Percentiles rank a stretch among this genome's conserved stretches.
phyloP scores from a whole-genome alignment of 2,113 vertebrate genomes.

The Apteryx mantelli region DNA sequence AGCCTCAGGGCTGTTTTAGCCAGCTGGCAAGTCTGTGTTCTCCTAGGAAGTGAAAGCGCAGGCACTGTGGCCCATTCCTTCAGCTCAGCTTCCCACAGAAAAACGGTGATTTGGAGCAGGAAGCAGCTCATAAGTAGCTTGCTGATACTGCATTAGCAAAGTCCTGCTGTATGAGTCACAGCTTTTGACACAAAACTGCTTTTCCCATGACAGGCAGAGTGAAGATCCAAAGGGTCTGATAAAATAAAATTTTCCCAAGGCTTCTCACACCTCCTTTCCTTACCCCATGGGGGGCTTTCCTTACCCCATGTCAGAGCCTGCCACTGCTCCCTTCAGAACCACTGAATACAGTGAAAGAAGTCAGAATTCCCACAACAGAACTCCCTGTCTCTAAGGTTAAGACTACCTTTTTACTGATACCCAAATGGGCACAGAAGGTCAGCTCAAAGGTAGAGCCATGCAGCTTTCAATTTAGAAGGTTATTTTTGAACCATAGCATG shows the following conservation, averaged over 20 bases:
- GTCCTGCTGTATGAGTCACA: rapidly evolving
- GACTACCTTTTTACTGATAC: background rate
- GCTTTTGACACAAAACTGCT: background rate
- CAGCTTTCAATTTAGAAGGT: background rate
- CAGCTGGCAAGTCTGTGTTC: background rate
- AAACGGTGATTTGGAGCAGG: rapidly evolving
- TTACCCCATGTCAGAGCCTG: background rate
- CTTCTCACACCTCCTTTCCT: background rate
- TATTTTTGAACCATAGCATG: background rate
- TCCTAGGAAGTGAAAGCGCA: background rate
- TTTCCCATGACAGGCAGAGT: background rate
- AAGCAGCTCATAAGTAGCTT: background rate
- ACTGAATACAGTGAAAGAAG: background rate
- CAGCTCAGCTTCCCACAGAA: background rate
- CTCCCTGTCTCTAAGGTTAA: background rate
- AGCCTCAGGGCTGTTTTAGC: background rate
- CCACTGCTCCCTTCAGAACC: background rate
- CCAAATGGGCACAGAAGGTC: background rate
- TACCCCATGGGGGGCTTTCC: background rate
- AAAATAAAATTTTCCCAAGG: background rate
- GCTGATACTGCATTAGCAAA: background rate
- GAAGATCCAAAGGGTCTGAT: background rate
- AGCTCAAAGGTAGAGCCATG: background rate
- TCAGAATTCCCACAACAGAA: background rate
- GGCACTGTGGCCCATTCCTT: background rate